phyloP scores from a whole-genome alignment of 35 echinoderm and acorn worm genomes.

The Stichopus chloronotus region DNA sequence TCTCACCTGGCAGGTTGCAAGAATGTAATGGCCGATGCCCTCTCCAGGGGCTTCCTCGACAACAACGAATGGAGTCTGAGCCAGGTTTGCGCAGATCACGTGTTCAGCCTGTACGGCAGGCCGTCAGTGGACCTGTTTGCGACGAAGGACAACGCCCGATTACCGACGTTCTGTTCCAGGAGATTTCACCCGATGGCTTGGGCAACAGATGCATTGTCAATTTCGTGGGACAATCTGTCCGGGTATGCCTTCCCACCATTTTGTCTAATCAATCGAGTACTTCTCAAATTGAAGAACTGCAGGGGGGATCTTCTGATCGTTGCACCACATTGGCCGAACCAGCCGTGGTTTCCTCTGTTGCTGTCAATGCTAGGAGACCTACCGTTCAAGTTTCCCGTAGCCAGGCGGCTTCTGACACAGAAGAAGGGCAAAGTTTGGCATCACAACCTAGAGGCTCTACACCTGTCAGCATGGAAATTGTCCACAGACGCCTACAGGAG shows the following conservation, averaged over 20 bases:
- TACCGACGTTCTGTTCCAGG: background rate
- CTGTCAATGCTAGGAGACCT: background rate
- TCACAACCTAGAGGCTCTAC: background rate
- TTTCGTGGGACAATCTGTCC: background rate
- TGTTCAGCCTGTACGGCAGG: background rate
- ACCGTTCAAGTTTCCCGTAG: background rate
- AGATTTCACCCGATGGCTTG: background rate
- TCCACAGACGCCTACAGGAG: background rate
- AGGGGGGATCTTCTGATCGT: background rate
- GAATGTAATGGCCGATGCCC: background rate
- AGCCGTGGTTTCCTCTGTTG: background rate
- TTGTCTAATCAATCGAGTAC: background rate
- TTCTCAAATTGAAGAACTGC: background rate
- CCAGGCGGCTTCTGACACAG: background rate
- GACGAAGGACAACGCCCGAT: background rate
- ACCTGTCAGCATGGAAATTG: constrained; percentile 42
- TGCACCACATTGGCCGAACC: constrained; percentile 19
- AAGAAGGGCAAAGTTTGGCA: background rate
- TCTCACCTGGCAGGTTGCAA: background rate
- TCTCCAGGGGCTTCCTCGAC: background rate
- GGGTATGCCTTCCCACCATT: background rate
- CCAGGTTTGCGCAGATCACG: background rate
- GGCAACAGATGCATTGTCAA: background rate
- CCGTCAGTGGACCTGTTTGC: background rate
- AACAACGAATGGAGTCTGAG: background rate